These are phyloP conservation scores for Istiophorus platypterus DNA, from an alignment of 2,113 vertebrate species.

Conservation along the genomic window DNA sequence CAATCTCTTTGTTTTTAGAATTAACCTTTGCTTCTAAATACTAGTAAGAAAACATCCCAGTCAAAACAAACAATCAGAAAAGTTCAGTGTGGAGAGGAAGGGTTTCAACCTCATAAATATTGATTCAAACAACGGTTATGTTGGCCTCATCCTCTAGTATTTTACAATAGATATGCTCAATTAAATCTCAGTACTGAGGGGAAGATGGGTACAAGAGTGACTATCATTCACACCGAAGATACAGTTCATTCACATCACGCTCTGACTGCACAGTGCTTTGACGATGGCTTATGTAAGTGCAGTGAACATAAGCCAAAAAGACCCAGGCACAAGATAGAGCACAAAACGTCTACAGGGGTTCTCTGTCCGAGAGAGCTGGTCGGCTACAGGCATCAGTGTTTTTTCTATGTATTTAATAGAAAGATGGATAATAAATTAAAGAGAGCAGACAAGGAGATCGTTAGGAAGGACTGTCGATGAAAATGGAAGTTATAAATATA, in stretches of 20 bases:
- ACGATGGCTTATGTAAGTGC: conserved; percentile 70
- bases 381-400: conserved; percentile 41
- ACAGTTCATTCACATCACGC: conserved; percentile 15
- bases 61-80: neutral
- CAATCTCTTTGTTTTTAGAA: neutral
- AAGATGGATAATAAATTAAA: conserved; percentile 2
- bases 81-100: neutral
- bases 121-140: neutral
- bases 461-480: neutral
- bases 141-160: neutral
- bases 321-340: conserved; percentile 41
- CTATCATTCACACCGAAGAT: conserved; percentile 25
- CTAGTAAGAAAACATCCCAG: conserved; percentile 1
- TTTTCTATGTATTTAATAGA: conserved; percentile 25
- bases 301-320: conserved; percentile 50
- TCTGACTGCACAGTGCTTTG: conserved; percentile 18
- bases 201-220: conserved; percentile 1
- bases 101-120: neutral
- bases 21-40: neutral
- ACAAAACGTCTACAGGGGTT: conserved; percentile 45
- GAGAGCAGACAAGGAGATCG: neutral
- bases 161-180: neutral
- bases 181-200: neutral
- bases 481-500: neutral
- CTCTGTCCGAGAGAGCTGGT: conserved; percentile 40